phyloP scores from a whole-genome alignment of 2,113 vertebrate genomes.

The Montifringilla adamsi region DNA sequence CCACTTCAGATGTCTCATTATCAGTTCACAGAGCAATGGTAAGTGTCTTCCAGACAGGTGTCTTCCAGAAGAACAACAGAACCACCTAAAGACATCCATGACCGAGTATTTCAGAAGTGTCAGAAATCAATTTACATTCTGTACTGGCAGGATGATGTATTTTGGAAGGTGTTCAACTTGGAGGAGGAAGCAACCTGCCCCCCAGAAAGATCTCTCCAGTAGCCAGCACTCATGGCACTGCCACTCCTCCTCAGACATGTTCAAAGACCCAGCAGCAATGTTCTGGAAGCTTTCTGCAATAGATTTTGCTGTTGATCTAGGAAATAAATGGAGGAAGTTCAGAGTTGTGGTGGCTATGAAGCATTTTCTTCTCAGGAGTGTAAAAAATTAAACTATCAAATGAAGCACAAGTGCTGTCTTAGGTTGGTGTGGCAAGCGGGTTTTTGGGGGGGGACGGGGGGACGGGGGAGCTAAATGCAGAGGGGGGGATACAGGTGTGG shows the following conservation, averaged over 20 bases:
- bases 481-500: neutral
- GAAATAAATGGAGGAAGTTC: neutral
- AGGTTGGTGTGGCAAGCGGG: neutral
- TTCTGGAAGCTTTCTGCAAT: neutral
- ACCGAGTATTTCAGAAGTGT: neutral
- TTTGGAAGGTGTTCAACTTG: neutral
- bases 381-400: neutral
- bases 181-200: neutral
- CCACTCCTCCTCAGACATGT: neutral
- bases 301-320: neutral
- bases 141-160: neutral
- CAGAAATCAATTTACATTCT: neutral
- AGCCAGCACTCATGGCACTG: neutral
- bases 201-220: neutral
- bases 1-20: neutral
- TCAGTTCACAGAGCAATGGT: neutral
- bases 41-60: neutral
- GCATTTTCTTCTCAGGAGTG: neutral
- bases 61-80: neutral
- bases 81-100: neutral
- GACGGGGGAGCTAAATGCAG: accelerated
- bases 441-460: too few species aligned
- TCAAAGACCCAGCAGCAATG: neutral
- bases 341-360: neutral
- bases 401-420: neutral